Percentiles rank a stretch among this genome's conserved stretches.
These are phyloP conservation scores for Dasypolia templi DNA, from an alignment of 2,888 invertebrate species.

Conservation along the genomic window DNA sequence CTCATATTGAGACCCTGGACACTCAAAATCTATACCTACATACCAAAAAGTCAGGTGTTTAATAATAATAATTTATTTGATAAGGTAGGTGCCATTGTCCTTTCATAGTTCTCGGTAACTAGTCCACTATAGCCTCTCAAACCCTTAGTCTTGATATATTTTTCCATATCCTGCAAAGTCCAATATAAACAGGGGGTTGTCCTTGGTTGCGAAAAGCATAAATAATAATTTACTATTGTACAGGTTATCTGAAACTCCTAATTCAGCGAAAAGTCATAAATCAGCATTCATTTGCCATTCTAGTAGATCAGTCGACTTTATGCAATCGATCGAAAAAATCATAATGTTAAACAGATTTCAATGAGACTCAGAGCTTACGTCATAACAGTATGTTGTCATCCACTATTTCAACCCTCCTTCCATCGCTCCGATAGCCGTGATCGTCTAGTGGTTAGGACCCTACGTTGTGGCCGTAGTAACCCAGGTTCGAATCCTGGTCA, in stretches of 20 bases:
- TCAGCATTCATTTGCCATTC: too few species aligned
- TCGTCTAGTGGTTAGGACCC: constrained; percentile 94
- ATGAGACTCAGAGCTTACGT: constrained; percentile 17
- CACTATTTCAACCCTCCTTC: constrained; percentile 64
- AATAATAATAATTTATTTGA: too few species aligned
- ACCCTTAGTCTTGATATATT: too few species aligned
- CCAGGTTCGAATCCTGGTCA: constrained; percentile 94
- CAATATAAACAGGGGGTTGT: too few species aligned
- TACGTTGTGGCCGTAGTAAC: constrained; percentile 94
- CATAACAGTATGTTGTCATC: neutral
- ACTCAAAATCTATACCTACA: neutral
- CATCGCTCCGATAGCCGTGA: constrained; percentile 92
- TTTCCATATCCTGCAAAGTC: too few species aligned
- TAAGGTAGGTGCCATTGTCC: too few species aligned
- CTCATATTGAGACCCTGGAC: neutral
- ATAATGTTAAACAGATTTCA: too few species aligned
- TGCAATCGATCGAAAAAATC: neutral
- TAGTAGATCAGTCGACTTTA: neutral
- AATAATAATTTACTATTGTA: neutral
- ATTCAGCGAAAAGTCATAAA: neutral
- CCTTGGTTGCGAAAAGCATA: too few species aligned
- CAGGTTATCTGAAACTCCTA: neutral
- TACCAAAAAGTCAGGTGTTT: too few species aligned
- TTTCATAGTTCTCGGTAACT: too few species aligned
- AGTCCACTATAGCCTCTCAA: too few species aligned